These are phyloP conservation scores for Drosophila sproati DNA, from an alignment of 1,140 invertebrate species.

Conservation along the genomic window DNA sequence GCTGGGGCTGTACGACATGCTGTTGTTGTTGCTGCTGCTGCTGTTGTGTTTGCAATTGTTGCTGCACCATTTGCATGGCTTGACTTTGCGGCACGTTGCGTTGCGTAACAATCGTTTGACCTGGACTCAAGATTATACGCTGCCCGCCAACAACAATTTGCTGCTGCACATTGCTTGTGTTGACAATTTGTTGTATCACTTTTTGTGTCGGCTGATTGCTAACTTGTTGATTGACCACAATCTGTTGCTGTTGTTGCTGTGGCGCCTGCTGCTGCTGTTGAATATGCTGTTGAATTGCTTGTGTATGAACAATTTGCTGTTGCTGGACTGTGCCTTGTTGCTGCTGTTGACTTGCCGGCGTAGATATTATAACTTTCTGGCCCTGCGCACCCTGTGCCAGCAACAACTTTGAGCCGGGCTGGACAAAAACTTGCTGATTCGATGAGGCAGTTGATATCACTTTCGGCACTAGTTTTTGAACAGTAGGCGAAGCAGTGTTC, in stretches of 20 bases:
- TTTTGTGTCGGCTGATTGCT: slow-evolving; percentile 72
- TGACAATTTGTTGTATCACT: slow-evolving; percentile 82
- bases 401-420: slow-evolving; percentile 74
- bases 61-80: slow-evolving; percentile 75
- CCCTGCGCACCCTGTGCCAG: slow-evolving; percentile 79
- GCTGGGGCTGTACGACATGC: slow-evolving; percentile 70
- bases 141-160: slow-evolving; percentile 82
- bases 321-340: slow-evolving; percentile 47
- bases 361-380: slow-evolving; percentile 78
- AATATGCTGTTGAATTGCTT: slow-evolving; percentile 52
- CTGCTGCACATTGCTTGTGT: slow-evolving; percentile 83
- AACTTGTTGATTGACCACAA: slow-evolving; percentile 64
- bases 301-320: slow-evolving; percentile 71
- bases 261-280: slow-evolving; percentile 49
- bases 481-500: slow-evolving; percentile 33
- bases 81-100: slow-evolving; percentile 75
- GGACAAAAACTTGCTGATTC: slow-evolving; percentile 77
- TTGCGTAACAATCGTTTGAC: slow-evolving; percentile 81
- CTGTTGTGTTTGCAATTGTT: slow-evolving; percentile 80
- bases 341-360: slow-evolving; percentile 54
- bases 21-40: slow-evolving; percentile 60
- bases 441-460: slow-evolving; percentile 48
- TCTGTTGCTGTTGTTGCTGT: slow-evolving; percentile 60
- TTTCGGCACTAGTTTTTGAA: slow-evolving; percentile 62
- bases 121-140: slow-evolving; percentile 80